Evolutionary conservation across 2,888 invertebrate species (phyloP), one percentile per base, ranked within the genome.

Genomic region (Diadegma fenestrale): DNA sequence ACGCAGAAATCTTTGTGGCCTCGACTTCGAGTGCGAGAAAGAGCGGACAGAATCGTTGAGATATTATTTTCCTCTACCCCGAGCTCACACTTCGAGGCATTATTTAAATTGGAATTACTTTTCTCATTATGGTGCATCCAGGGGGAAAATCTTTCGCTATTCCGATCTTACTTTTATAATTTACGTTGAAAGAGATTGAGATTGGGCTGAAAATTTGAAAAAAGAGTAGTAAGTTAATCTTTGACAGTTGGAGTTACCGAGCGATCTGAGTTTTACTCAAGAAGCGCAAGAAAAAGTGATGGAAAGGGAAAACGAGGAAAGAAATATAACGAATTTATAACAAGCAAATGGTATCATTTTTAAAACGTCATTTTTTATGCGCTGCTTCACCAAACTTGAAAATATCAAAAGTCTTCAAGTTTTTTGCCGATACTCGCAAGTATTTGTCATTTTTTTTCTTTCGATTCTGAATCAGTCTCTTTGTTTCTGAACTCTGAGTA

Each of bases 31-130:
- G 64, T 45, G 45, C 17, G 37, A 76, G 61, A 48, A 26, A 48
- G 64, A 76, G 10, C 33, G 58, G 41, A 30, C 22, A 54, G 54
- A 63, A 79, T 76, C 75, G 54, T 64, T 64, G 85, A 89, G 90
- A 92, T 92, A 91, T 91, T 93, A 92, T 93, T 93, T 92, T 92
- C 43, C 64, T 84, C 58, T 33, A 17, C 54, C 84, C 88, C 89
- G 77, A 66, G 66, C 80, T 73, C 82, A 58, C 85, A 82, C 90
- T 91, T 91, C 89, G 88, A 88, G 90, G 91, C 93, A 92, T 93
- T 93, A 93, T 93, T 93, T 92, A 93, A 94, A 93, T 93, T 93
- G 92, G 92, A 93, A 93, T 93, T 93, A 93, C 93, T 93, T 94
- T 93, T 93, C 93, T 93, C 93, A 93, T 94, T 93, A 93, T 92